Evolutionary conservation across 2,888 invertebrate species (phyloP).

Genomic region (Cheilosia pagana): DNA sequence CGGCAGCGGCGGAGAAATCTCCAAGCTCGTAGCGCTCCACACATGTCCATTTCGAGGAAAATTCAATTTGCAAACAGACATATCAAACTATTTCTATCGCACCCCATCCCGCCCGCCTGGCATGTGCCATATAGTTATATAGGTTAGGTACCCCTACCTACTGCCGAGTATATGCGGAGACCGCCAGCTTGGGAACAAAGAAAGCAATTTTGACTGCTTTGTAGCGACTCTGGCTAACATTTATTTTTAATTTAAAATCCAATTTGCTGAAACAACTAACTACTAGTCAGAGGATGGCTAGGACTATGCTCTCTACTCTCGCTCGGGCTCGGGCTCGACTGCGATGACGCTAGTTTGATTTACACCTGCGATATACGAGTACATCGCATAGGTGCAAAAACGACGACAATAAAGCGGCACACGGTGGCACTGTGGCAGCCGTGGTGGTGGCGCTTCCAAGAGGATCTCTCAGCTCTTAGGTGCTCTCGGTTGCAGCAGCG

Average conservation of each 20-base stretch:
- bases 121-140: background rate
- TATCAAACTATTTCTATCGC: conserved; percentile 73
- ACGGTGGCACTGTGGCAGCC: background rate
- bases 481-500: conserved; percentile 29
- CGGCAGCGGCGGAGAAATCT: conserved; percentile 27
- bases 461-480: conserved; percentile 27
- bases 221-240: conserved; percentile 76
- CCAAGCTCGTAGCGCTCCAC: conserved; percentile 55
- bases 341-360: conserved; percentile 75
- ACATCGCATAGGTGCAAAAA: conserved; percentile 65
- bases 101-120: conserved; percentile 52
- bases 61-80: conserved; percentile 75
- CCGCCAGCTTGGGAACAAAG: conserved; percentile 75
- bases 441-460: conserved; percentile 44
- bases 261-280: conserved; percentile 77
- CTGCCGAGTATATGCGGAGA: conserved; percentile 27
- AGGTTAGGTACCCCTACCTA: no score
- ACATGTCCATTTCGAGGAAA: conserved; percentile 74
- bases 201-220: conserved; percentile 77
- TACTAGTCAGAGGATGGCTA: conserved; percentile 55
- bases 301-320: conserved; percentile 24
- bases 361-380: conserved; percentile 72
- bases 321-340: conserved; percentile 20
- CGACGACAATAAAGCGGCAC: conserved; percentile 51
- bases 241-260: conserved; percentile 77